Conservation (phyloP, 1,140 invertebrate species). For the Polypedilum vanderplanki region DNA sequence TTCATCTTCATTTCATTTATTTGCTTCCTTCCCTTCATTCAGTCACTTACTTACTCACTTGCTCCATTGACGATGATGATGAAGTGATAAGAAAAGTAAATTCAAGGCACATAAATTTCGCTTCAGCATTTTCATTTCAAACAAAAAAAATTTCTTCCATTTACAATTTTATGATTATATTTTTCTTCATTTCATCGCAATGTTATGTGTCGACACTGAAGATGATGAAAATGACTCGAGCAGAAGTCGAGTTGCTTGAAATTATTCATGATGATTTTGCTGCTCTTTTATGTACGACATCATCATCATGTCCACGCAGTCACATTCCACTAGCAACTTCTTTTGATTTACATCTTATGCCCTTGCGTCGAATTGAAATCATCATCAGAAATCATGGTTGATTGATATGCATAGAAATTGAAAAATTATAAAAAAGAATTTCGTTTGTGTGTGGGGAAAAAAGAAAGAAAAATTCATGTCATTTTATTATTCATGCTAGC, state of each 20-base stretch:
- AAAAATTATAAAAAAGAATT: conserved; percentile 23
- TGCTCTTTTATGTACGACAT: not conserved
- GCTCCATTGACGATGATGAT: not conserved
- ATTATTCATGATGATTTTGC: conserved; percentile 15
- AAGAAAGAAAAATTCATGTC: no score
- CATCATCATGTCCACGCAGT: not conserved
- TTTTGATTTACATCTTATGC: not conserved
- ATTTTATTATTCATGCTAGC: no score
- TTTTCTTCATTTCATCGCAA: not conserved
- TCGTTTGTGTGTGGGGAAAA: not conserved
- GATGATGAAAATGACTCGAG: not conserved
- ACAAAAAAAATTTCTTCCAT: not conserved
- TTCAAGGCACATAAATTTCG: conserved; percentile 5
- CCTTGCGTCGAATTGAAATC: not conserved
- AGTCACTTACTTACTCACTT: not conserved
- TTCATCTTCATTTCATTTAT: not conserved
- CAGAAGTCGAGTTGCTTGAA: not conserved
- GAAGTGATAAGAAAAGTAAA: conserved; percentile 19
- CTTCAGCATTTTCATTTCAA: not conserved
- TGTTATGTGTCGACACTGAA: conserved; percentile 3
- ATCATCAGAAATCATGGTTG: not conserved
- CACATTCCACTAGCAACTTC: no score
- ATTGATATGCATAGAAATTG: conserved; percentile 27
- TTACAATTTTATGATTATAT: conserved; percentile 24
- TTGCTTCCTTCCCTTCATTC: not conserved